Evolutionary conservation across 2,113 vertebrate genomes (phyloP).

Genomic region (Saguinus imperator): DNA sequence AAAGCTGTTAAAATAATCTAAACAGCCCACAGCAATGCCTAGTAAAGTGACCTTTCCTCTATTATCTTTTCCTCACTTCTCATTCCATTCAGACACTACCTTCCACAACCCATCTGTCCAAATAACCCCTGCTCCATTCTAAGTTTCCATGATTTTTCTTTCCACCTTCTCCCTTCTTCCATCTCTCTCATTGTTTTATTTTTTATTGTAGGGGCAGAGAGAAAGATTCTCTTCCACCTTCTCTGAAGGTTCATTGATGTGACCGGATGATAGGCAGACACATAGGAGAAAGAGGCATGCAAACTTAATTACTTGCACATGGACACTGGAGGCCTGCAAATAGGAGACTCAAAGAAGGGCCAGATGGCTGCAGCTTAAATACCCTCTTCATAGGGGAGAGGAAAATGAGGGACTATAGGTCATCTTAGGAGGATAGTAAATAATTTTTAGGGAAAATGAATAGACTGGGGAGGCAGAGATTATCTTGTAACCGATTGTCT

Average conservation of each 20-base stretch:
- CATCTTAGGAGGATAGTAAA: neutral
- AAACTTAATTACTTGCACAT: neutral
- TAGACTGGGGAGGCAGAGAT: neutral
- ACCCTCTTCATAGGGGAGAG: neutral
- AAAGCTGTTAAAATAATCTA: neutral
- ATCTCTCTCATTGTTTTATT: neutral
- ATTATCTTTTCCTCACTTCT: neutral
- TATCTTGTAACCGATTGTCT: neutral
- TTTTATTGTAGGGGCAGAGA: neutral
- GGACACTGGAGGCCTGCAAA: neutral
- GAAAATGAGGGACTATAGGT: neutral
- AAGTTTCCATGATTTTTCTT: neutral
- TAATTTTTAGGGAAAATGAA: neutral
- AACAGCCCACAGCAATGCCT: neutral
- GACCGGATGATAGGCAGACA: neutral
- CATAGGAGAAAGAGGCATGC: neutral
- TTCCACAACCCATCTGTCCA: neutral
- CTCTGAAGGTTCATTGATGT: neutral
- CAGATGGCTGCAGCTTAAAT: neutral
- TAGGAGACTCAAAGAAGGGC: neutral
- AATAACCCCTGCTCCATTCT: neutral
- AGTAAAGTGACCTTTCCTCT: neutral
- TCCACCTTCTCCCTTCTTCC: neutral
- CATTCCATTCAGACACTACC: neutral
- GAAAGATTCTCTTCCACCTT: neutral